phyloP scores from a whole-genome alignment of 2,113 vertebrate genomes.

The Eptesicus fuscus region DNA sequence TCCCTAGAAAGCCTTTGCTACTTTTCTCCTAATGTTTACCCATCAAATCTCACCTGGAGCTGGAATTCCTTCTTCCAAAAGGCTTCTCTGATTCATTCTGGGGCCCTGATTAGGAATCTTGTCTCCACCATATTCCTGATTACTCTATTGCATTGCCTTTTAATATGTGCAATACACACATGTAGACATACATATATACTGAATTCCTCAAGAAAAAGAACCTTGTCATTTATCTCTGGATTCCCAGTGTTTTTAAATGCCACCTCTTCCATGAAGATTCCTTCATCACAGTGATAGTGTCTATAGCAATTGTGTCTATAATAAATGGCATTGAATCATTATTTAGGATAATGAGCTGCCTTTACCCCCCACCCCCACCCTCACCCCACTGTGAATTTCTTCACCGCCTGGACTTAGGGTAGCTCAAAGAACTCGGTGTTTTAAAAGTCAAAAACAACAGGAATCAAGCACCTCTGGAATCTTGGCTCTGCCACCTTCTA shows the following conservation, averaged over 20 bases:
- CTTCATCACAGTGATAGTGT: not conserved
- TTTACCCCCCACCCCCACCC: fast-evolving
- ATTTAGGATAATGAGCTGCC: conserved; percentile 24
- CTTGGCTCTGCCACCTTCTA: not conserved
- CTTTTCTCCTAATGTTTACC: not conserved
- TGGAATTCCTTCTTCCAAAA: not conserved
- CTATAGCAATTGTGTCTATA: not conserved
- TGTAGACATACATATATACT: not conserved
- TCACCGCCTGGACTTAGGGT: not conserved
- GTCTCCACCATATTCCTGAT: not conserved
- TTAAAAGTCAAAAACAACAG: conserved; percentile 15
- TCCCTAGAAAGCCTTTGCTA: conserved; percentile 9
- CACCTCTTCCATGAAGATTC: conserved; percentile 2
- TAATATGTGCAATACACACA: not conserved
- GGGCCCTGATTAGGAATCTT: not conserved
- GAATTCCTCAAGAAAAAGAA: conserved; percentile 23
- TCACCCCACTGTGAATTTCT: not conserved
- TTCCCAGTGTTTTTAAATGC: not conserved
- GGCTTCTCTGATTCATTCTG: not conserved
- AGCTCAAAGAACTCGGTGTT: conserved; percentile 35
- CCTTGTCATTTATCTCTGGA: not conserved
- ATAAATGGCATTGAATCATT: conserved; percentile 40
- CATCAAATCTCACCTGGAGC: not conserved
- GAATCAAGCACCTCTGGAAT: conserved; percentile 9
- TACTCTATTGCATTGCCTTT: conserved; percentile 1